Evolutionary conservation across 2,113 vertebrate genomes (phyloP).

Genomic region (Caranx melampygus): DNA sequence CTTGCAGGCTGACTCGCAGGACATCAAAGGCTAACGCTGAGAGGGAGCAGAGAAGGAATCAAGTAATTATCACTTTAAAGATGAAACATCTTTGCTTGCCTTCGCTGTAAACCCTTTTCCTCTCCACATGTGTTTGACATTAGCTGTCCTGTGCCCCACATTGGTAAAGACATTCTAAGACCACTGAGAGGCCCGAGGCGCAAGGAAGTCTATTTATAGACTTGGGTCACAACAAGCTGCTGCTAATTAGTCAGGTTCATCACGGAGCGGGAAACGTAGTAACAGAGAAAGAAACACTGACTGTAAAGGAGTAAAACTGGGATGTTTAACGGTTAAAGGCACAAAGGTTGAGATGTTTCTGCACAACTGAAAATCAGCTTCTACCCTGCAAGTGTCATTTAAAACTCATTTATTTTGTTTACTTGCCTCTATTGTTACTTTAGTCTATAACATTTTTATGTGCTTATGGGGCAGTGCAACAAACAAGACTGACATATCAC

Average conservation of each 20-base stretch:
- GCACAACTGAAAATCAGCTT: background rate
- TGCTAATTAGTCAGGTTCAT: slow-evolving; percentile 68
- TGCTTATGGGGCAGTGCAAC: no score
- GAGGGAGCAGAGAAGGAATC: slow-evolving; percentile 55
- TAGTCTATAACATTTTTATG: no score
- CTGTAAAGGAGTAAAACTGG: background rate
- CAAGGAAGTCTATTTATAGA: slow-evolving; percentile 75
- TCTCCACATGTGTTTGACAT: slow-evolving; percentile 77
- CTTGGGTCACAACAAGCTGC: slow-evolving; percentile 56
- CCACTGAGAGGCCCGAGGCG: slow-evolving; percentile 53
- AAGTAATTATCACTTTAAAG: slow-evolving; percentile 75
- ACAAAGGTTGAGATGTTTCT: background rate
- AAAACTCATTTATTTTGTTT: background rate
- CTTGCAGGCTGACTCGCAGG: slow-evolving; percentile 21
- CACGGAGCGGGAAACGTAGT: slow-evolving; percentile 22
- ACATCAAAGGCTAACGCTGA: slow-evolving; percentile 65
- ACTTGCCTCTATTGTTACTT: no score
- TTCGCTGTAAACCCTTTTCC: slow-evolving; percentile 58
- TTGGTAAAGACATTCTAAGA: slow-evolving; percentile 68
- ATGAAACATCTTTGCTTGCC: slow-evolving; percentile 60
- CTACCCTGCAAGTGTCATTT: background rate
- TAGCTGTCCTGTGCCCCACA: slow-evolving; percentile 67
- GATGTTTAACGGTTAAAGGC: background rate
- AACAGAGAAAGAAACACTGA: background rate
- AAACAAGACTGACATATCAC: background rate